A percentile compares a stretch with the other conserved stretches of the same genome.
Evolutionary conservation across 2,113 vertebrate species (phyloP).

Genomic region (Cyanocitta stelleri): DNA sequence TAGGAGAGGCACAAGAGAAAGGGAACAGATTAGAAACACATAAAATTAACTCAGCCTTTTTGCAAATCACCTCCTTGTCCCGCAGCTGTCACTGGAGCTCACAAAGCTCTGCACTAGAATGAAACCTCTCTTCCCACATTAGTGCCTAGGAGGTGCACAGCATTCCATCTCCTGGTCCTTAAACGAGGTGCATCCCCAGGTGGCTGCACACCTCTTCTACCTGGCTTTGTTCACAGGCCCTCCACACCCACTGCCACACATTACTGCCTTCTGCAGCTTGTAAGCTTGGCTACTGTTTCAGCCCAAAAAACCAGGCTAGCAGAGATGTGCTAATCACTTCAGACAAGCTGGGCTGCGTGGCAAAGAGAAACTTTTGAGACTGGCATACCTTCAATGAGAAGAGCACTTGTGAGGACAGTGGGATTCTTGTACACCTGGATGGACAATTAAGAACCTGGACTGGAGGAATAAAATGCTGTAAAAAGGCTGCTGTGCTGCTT

Average conservation of each 20-base stretch:
- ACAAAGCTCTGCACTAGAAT: background rate
- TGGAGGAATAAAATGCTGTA: background rate
- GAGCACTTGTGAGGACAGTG: background rate
- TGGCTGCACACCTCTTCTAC: background rate
- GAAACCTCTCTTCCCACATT: background rate
- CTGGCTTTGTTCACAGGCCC: background rate
- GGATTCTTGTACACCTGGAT: background rate
- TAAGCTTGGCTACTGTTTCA: background rate
- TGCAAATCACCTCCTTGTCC: background rate
- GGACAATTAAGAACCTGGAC: background rate
- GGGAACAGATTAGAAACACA: background rate
- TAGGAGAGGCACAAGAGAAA: background rate
- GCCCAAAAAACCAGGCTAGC: background rate
- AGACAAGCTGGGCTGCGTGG: background rate
- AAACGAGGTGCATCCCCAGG: accelerated
- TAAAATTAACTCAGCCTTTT: background rate
- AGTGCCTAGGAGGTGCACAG: background rate
- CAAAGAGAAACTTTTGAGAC: background rate
- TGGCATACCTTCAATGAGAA: background rate
- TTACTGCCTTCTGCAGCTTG: background rate
- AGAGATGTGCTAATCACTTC: background rate
- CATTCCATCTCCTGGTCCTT: background rate
- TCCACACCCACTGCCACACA: background rate
- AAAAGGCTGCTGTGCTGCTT: background rate
- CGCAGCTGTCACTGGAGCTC: background rate